Evolutionary conservation across 2,797 vertebrate species (phyloP), one percentile per base, ranked within the genome.

Genomic region (Pseudochirops corinnae): DNA sequence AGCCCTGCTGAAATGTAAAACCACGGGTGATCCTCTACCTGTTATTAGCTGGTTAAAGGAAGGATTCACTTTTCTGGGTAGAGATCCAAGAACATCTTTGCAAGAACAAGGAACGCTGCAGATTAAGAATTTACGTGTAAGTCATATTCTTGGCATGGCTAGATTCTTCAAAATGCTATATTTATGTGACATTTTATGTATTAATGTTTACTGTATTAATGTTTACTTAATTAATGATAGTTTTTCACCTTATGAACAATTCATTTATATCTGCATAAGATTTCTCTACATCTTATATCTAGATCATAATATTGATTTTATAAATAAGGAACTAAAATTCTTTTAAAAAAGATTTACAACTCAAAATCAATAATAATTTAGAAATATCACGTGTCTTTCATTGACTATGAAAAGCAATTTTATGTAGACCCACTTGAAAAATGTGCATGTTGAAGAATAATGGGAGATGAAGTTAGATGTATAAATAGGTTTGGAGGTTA

Each of bases 21-120:
- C 99, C 5, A 99, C 99, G 0, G 99, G 99, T 0, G 99, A 99
- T 92, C 99, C 99, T n/a, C 99, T 99, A 97, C 99, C 99, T 95
- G 99, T 99, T 93, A 99, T 99, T 99, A 99, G 99, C 99, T 99
- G 99, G 99, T 98, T 99, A 96, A 99, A 99, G 98, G 99, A 99
- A 90, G 99, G 99, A 62, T 99, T 99, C 98, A 99, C 99, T 98
- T 99, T 99, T 97, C 99, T 99, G 98, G 99, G 99, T 62, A 99
- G 99, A 98, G 99, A 99, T 98, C 96, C 99, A n/a, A 99, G 99
- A 92, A 99, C 99, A 96, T 99, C 99, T 29, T 99, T 99, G 74
- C 99, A 99, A 98, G 99, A 99, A 92, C 99, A 99, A 98, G 99
- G 99, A 55, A 99, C 99, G 0, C 98, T 99, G 62, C 99, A 99